Evolutionary conservation across 2,797 vertebrate genomes (phyloP), one percentile per base, ranked within the genome.

Genomic region (Nasua narica): DNA sequence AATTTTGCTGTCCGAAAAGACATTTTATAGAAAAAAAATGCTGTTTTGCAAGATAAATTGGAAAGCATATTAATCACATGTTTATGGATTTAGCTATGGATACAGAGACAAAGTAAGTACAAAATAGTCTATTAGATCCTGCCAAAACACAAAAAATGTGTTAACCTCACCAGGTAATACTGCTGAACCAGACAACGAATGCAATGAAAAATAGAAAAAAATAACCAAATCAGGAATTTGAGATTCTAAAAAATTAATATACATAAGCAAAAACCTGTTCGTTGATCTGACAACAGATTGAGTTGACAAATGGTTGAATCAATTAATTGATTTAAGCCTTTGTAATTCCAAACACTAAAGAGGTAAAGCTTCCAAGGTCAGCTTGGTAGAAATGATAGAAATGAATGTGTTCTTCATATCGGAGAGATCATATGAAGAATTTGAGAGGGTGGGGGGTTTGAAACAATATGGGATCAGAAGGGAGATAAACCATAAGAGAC

Each of bases 1-100:
- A 78, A 54, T 76, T 43, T 48, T 89, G 13, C 27, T 29, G 46
- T 79, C 43, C 19, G 83, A 54, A 95, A 93, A 93, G 1, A 1
- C 8, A 87, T 79, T 86, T 91, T 90, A 29, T 50, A 46, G 60
- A 15, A 35, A 94, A 40, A 40, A 82, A n/a, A 16, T 72, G 25
- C 82, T 96, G 78, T 87, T 95, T 78, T 87, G 10, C 25, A 94
- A 85, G 67, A 90, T 72, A 70, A 74, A 87, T 76, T 84, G 7
- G 32, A 95, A 91, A n/a, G 5, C 7, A 52, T 79, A 5, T 37
- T 89, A 94, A 91, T 94, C 1, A 16, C 58, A 77, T 32, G 21
- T 65, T 52, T 90, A 85, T 84, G 21, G 40, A 43, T n/a, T 58
- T 10, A 72, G 25, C 18, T 81, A 70, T 69, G 25, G 14, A 12